These are phyloP conservation scores for Malacoctenus gilli DNA, from an alignment of 2,797 vertebrate genomes.

Conservation along the genomic window DNA sequence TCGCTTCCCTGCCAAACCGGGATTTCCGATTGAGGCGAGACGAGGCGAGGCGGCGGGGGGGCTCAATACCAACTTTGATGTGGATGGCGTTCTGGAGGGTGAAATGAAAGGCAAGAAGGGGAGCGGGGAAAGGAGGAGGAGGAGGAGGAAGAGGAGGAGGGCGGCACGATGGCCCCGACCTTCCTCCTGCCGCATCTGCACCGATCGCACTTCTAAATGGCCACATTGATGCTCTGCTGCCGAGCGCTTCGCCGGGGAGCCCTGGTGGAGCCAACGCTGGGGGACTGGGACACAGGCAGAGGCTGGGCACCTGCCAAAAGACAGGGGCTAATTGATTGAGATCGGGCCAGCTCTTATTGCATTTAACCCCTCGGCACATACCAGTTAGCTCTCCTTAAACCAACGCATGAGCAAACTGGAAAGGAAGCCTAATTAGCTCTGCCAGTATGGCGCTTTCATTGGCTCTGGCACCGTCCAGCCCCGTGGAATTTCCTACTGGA, in stretches of 20 bases:
- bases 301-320: conserved; percentile 73
- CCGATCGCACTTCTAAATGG: conserved; percentile 76
- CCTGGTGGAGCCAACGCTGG: conserved; percentile 75
- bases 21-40: conserved; percentile 78
- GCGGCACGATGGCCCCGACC: conserved; percentile 72
- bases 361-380: conserved; percentile 61
- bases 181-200: conserved; percentile 77
- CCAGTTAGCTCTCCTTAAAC: conserved; percentile 51
- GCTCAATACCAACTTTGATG: conserved; percentile 81
- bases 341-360: conserved; percentile 71
- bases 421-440: conserved; percentile 12
- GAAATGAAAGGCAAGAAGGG: conserved; percentile 68
- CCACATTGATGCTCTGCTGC: conserved; percentile 77
- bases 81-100: conserved; percentile 67
- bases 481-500: too few relatives aligned
- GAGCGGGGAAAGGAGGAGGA: conserved; percentile 64
- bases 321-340: conserved; percentile 78
- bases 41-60: too few relatives aligned
- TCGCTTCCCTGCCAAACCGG: conserved; percentile 76
- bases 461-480: too few relatives aligned
- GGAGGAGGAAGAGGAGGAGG: conserved; percentile 63
- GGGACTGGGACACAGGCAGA: conserved; percentile 60
- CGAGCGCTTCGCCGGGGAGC: conserved; percentile 69
- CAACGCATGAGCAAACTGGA: conserved; percentile 35
- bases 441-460: too few relatives aligned